A percentile compares a stretch with the other conserved stretches of the same genome.
Evolutionary conservation across 2,797 vertebrate species (phyloP).

Genomic region (Sebastes melanostomus): DNA sequence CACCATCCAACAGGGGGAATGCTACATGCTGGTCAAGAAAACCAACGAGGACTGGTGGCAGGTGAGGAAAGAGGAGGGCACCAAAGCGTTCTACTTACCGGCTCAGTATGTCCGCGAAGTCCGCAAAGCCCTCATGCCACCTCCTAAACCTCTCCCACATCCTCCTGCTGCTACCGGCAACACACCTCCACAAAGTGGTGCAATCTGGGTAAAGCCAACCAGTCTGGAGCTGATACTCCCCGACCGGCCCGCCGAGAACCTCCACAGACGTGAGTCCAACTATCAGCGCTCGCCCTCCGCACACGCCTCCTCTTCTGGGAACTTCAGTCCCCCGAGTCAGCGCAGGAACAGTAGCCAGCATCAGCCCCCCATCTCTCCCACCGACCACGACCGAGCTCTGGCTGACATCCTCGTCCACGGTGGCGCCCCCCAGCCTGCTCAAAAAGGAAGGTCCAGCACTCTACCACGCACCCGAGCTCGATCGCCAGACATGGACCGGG

Average conservation of each 20-base stretch:
- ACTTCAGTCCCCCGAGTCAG: constrained; percentile 78
- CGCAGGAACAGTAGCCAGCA: constrained; percentile 87
- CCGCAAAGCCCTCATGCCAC: constrained; percentile 94
- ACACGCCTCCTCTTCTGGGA: constrained; percentile 74
- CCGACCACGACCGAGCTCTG: constrained; percentile 43
- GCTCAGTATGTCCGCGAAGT: constrained; percentile 96
- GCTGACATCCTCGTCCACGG: constrained; percentile 29
- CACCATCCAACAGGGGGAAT: constrained; percentile 92
- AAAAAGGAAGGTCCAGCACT: constrained; percentile 35
- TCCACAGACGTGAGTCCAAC: constrained; percentile 85
- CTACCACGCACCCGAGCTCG: constrained; percentile 56
- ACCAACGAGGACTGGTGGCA: constrained; percentile 98
- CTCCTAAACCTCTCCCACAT: constrained; percentile 79
- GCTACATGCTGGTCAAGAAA: constrained; percentile 93
- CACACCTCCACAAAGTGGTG: background rate
- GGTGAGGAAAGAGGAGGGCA: constrained; percentile 88
- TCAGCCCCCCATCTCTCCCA: constrained; percentile 38
- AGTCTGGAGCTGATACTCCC: constrained; percentile 69
- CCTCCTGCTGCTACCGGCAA: background rate
- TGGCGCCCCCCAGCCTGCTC: background rate
- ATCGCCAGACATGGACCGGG: constrained; percentile 54
- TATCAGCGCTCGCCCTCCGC: constrained; percentile 82
- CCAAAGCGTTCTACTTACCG: constrained; percentile 93
- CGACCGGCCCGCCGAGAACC: constrained; percentile 81
- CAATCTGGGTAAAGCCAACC: constrained; percentile 70